These are phyloP conservation scores for Xenopus tropicalis DNA, from an alignment of 2,113 vertebrate genomes.

Conservation along the genomic window UCB_Xtro_10.0 CM004447.2:150499501-150500000, in stretches of 20 bases:
- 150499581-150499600: too few relatives aligned
- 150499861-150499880: slow-evolving; percentile 10
- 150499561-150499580: too few relatives aligned
- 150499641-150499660: too few relatives aligned
- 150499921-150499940: slow-evolving; percentile 24
- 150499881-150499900: slow-evolving; percentile 65
- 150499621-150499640: too few relatives aligned
- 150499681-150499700: too few relatives aligned
- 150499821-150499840: not conserved
- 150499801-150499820: not conserved
- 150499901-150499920: slow-evolving; percentile 32
- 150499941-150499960: slow-evolving; percentile 6
- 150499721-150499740: not conserved
- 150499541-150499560: too few relatives aligned
- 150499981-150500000: not conserved
- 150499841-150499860: too few relatives aligned
- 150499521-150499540: too few relatives aligned
- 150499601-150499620: too few relatives aligned
- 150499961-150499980: slow-evolving; percentile 14
- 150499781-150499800: slow-evolving; percentile 5
- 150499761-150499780: slow-evolving; percentile 12
- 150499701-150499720: too few relatives aligned
- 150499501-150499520: too few relatives aligned
- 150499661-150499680: too few relatives aligned
- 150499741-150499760: slow-evolving; percentile 29